phyloP scores from a whole-genome alignment of 2,888 invertebrate genomes.

The Conops quadrifasciatus region DNA sequence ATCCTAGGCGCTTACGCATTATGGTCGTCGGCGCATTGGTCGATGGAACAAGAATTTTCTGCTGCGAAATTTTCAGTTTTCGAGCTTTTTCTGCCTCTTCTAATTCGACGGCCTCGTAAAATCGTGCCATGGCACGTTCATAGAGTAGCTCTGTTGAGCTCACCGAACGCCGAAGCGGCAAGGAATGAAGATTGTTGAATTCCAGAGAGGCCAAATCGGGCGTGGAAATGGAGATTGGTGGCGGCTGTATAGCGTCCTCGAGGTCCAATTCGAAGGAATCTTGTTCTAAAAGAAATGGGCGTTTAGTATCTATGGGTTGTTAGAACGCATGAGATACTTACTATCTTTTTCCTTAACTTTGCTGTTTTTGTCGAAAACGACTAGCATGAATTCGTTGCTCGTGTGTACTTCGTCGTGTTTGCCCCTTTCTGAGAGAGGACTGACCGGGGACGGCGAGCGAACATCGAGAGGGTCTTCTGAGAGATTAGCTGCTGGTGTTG shows the following conservation, averaged over 20 bases:
- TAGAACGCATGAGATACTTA: constrained; percentile 48
- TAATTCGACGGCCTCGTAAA: constrained; percentile 79
- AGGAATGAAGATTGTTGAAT: constrained; percentile 66
- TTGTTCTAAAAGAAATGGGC: constrained; percentile 59
- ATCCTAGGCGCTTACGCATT: constrained; percentile 67
- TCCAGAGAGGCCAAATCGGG: constrained; percentile 78
- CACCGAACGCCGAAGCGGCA: constrained; percentile 73
- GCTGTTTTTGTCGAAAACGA: constrained; percentile 71
- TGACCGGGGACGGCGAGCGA: constrained; percentile 33
- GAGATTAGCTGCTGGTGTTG: constrained; percentile 27
- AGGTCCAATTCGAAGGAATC: constrained; percentile 73
- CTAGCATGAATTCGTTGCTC: constrained; percentile 84
- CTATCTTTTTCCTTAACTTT: constrained; percentile 68
- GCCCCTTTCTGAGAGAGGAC: constrained; percentile 45
- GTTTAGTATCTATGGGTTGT: background rate
- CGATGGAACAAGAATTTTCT: constrained; percentile 47
- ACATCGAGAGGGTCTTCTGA: constrained; percentile 26
- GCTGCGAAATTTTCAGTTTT: constrained; percentile 54
- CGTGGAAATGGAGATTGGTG: constrained; percentile 82
- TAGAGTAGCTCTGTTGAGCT: constrained; percentile 85
- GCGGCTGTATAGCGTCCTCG: constrained; percentile 76
- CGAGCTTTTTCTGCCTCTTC: constrained; percentile 72
- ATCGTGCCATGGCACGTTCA: constrained; percentile 82
- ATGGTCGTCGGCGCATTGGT: constrained; percentile 46
- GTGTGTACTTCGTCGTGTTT: constrained; percentile 68